Evolutionary conservation across 2,888 invertebrate species (phyloP), one percentile per base, ranked within the genome.

Genomic region (Sylvicola fuscatus): DNA sequence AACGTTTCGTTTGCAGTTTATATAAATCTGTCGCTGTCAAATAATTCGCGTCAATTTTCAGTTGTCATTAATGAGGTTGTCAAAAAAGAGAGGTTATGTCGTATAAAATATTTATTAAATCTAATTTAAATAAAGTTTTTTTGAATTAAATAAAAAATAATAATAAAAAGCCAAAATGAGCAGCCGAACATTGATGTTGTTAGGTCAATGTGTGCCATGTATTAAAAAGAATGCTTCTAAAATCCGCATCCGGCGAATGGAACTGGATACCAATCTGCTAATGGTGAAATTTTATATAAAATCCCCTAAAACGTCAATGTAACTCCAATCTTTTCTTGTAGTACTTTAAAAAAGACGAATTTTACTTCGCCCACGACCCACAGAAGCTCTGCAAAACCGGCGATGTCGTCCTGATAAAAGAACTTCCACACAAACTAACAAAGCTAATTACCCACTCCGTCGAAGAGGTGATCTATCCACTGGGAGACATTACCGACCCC

Each of bases 401-500:
- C 2, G 89, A 89, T 49, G 64, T 82, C 32, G 84, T 84, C 3
- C 60, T 89, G 11, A 27, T 35, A 3, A 68, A 81, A 52, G 68
- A 70, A 43, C 53, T 87, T 34, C 73, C 78, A 2, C 58, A 72
- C 38, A 79, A 74, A 53, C 47, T 82, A 41, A 80, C 83, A 0
- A 71, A 73, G 40, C 56, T 82, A 2, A 76, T 89, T 8, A 77
- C 80, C 6, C 86, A 87, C 49, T 66, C 72, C 60, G 72, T 89
- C 1, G 65, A 78, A 47, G 71, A 84, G 52, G 68, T 87, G 4
- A 67, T 89, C 12, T 82, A 80, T 55, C 78, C 77, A 2, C 60
- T 77, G 45, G 89, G 89, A 44, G 83, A 89, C 57, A 62, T 84
- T 35, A 79, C 73, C n/a, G 84, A 86, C 57, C 89, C 89, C 2